A percentile compares a stretch with the other conserved stretches of the same genome.
Conservation (phyloP, 2,888 invertebrate genomes). For the Alentia gelatinosa region DNA sequence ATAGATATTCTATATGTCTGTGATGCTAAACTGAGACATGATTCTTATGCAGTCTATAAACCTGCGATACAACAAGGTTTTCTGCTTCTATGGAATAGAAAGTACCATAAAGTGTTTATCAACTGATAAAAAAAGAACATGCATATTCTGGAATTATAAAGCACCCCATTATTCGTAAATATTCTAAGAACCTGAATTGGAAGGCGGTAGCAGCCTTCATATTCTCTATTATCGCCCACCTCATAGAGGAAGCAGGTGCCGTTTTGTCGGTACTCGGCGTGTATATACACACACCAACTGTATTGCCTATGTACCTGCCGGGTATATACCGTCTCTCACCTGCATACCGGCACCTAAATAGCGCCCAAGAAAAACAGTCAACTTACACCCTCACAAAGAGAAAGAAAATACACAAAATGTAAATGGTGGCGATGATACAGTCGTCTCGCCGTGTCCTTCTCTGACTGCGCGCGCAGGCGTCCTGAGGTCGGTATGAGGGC, state of each 20-base stretch:
- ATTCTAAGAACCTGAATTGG: too few relatives aligned
- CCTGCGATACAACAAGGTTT: too few relatives aligned
- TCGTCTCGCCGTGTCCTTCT: not conserved
- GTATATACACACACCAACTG: not conserved
- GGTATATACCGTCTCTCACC: not conserved
- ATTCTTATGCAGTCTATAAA: too few relatives aligned
- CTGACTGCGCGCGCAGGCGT: not conserved
- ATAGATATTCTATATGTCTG: too few relatives aligned
- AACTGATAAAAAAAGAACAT: too few relatives aligned
- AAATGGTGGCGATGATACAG: not conserved
- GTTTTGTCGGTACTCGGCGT: not conserved
- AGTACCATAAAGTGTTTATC: too few relatives aligned
- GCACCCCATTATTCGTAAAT: too few relatives aligned
- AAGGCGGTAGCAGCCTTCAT: too few relatives aligned
- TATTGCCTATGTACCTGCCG: not conserved
- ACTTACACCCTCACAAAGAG: slow-evolving; percentile 3
- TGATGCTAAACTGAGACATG: too few relatives aligned
- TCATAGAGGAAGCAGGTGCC: not conserved
- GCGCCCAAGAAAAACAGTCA: slow-evolving; percentile 18
- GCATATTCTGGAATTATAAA: too few relatives aligned
- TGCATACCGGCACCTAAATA: not conserved
- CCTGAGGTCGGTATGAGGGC: not conserved
- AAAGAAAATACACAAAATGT: slow-evolving; percentile 41
- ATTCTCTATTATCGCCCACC: not conserved
- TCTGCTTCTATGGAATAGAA: too few relatives aligned